Evolutionary conservation across 2,888 invertebrate species (phyloP), one percentile per base, ranked within the genome.

Genomic region (Noctua fimbriata): DNA sequence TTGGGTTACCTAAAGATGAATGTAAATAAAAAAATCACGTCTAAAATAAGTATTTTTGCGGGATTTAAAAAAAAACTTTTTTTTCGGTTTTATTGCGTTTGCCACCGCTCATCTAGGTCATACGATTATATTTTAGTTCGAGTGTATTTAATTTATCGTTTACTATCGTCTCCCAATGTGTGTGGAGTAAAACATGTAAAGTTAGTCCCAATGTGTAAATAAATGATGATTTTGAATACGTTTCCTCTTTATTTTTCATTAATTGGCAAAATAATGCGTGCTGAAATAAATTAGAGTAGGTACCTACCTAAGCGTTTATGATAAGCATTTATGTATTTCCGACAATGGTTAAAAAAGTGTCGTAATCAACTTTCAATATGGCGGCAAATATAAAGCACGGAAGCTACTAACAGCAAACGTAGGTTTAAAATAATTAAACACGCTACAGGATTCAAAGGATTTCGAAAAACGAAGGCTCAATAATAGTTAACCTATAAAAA

Each of bases 131-230:
- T 89, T 88, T 88, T 90, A 86, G 89, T 85, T 84, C 32, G 85
- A 90, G 82, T 88, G 84, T 86, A 85, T 86, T 87, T 86, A 84
- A 89, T 88, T 87, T 89, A 85, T 90, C 87, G 75, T 85, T 88
- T 83, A 80, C 75, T 78, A 82, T 84, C 83, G 75, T 74, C 87
- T 88, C 85, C 81, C 81, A 74, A 85, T 87, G 76, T 85, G 87
- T 83, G 81, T 88, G 89, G 85, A 89, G 89, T 82, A 89, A 90
- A 89, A 89, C 81, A 87, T 93, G 91, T 93, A 91, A 90, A 88
- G 85, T 91, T 93, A 92, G 91, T 90, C 82, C 84, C 89, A 92
- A 91, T 91, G 86, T 94, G 94, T 94, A 94, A 94, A 94, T 94
- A 94, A 94, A 94, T 86, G 88, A 90, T 92, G 89, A 92, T 92